Base-by-base conservation (phyloP, 2,113 vertebrate species). In the Aptenodytes forsteri region DNA sequence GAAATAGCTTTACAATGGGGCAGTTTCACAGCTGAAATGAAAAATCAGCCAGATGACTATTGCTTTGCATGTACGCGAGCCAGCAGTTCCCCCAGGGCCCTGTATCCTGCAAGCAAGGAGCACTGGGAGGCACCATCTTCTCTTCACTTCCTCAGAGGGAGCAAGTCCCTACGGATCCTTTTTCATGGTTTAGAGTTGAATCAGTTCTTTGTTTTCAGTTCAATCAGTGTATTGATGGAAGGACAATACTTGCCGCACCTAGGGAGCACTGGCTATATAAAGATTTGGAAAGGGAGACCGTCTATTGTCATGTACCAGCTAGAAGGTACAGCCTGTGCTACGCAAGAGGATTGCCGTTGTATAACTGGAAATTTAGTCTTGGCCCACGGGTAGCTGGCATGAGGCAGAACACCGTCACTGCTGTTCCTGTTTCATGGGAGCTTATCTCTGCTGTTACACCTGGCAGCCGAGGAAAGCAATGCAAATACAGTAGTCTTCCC, bases 391-490 rank as follows among this genome's bases (percentile, higher is more conserved):
- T 93, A 92, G 77, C 70, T 96, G 83, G 85, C 84, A 78, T 61
- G 49, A 93, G 66, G 54, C 78, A 73, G 59, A 83, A 52, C 55
- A 95, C 49, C 92, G 67, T 96, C 42, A 36, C 23, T 92, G 49
- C 38, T 20, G 1, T 85, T 92, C 44, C 66, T 79, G 9, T 93
- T 97, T 92, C 85, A 85, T 3, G 9, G 55, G 62, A 91, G 89
- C 89, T 97, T 97, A 97, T 95, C 93, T 95, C 91, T 93, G 52
- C 64, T 91, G 84, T 73, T 94, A 87, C 88, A 96, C 71, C 87
- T 93, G 88, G 92, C 83, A 96, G 78, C 22, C 5, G 10, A 83
- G 58, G 78, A 95, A 62, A 91, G 55, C 50, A 70, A n/a, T 70
- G 75, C 58, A 82, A 79, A 85, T 77, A 59, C 49, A 34, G 20